Percentiles rank a stretch among this genome's conserved stretches.
Evolutionary conservation across 2,888 invertebrate species (phyloP).

Genomic region (Leptarthrus brevirostris): DNA sequence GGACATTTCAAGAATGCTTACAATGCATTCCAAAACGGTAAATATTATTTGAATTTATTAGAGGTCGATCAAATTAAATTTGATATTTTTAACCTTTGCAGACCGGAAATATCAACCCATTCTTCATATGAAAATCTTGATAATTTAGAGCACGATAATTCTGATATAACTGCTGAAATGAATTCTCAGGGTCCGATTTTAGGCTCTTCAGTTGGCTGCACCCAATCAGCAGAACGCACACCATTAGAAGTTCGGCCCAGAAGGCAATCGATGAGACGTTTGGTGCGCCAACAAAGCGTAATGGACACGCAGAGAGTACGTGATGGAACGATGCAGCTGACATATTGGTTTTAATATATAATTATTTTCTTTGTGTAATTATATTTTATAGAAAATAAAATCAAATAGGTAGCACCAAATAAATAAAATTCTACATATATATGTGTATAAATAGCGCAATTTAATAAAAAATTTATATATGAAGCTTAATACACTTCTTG

Average conservation of each 20-base stretch:
- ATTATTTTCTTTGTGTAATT: no score
- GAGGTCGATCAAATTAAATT: no score
- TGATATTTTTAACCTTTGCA: conserved; percentile 59
- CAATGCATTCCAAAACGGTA: conserved; percentile 78
- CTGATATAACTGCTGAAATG: conserved; percentile 62
- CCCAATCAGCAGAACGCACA: conserved; percentile 66
- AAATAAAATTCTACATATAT: no score
- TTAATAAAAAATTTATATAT: no score
- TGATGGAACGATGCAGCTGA: conserved; percentile 85
- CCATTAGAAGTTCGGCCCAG: conserved; percentile 64
- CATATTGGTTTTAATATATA: conserved; percentile 92
- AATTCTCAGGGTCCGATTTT: conserved; percentile 59
- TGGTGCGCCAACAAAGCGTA: conserved; percentile 82
- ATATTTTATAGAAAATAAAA: no score
- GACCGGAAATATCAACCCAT: conserved; percentile 69
- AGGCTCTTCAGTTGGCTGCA: conserved; percentile 58
- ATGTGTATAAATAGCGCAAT: no score
- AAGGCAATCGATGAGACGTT: conserved; percentile 74
- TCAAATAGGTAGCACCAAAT: no score
- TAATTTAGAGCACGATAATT: conserved; percentile 73
- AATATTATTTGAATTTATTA: not conserved
- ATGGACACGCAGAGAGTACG: conserved; percentile 85
- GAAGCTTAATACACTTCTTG: no score
- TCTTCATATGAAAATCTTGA: conserved; percentile 83
- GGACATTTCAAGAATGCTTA: conserved; percentile 80